These are phyloP conservation scores for Chrysodeixis includens DNA, from an alignment of 2,888 invertebrate genomes.

Conservation along the genomic window DNA sequence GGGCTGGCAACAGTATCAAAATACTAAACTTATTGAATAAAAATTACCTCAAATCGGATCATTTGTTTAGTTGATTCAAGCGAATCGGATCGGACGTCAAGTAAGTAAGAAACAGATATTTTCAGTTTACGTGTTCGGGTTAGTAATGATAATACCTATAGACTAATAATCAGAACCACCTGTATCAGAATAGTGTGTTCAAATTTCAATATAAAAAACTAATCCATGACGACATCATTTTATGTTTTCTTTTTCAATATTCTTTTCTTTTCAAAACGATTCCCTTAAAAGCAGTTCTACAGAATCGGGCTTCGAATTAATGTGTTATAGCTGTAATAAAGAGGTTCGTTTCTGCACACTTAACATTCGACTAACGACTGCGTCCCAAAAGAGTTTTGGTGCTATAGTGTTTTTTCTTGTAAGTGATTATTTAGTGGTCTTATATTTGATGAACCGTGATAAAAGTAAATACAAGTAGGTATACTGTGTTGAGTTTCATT, in stretches of 20 bases:
- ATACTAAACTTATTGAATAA: neutral
- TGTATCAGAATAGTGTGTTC: neutral
- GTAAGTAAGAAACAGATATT: neutral
- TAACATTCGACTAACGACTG: slow-evolving; percentile 46
- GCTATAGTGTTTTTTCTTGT: slow-evolving; percentile 55
- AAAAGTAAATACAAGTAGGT: slow-evolving; percentile 19
- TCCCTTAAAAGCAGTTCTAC: neutral
- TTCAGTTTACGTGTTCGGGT: neutral
- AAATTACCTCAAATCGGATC: neutral
- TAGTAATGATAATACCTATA: too few relatives aligned
- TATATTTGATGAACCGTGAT: slow-evolving; percentile 39
- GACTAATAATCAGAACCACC: neutral
- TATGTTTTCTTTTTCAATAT: neutral
- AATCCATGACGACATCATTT: too few relatives aligned
- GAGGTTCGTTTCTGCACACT: slow-evolving; percentile 41
- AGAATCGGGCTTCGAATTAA: slow-evolving; percentile 20
- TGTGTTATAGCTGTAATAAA: slow-evolving; percentile 24
- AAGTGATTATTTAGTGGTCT: slow-evolving; percentile 51
- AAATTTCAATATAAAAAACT: neutral
- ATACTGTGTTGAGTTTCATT: slow-evolving; percentile 38
- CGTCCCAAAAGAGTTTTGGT: slow-evolving; percentile 34
- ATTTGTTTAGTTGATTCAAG: neutral
- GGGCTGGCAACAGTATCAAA: too few relatives aligned
- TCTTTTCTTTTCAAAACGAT: neutral
- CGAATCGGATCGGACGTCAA: neutral